Conservation (phyloP, 2,113 vertebrate species). For the Bujurquina vittata region DNA sequence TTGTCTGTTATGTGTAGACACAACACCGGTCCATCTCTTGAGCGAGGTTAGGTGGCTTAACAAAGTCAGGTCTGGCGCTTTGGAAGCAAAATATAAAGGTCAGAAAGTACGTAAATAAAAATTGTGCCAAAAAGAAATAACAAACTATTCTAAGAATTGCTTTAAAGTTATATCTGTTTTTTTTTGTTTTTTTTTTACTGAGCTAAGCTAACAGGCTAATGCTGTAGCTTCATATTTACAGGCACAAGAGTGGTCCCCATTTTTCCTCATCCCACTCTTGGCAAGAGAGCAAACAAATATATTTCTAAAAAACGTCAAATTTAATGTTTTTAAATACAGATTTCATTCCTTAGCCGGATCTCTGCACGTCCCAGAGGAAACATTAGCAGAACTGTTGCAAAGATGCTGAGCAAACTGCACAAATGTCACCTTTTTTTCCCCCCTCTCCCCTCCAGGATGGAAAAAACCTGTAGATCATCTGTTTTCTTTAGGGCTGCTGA, state of each 20-base stretch:
- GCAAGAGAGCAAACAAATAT: neutral
- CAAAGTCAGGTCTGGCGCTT: neutral
- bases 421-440: neutral
- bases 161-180: too few relatives aligned
- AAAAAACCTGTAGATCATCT: conserved; percentile 1
- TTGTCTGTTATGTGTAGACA: neutral
- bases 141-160: too few relatives aligned
- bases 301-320: neutral
- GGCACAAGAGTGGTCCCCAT: neutral
- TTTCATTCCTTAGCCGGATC: neutral
- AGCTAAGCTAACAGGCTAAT: conserved; percentile 9
- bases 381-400: neutral
- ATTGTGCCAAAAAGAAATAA: too few relatives aligned
- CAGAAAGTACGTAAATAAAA: too few relatives aligned
- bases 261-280: neutral
- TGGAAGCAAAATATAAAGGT: neutral
- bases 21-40: neutral
- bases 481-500: conserved; percentile 32
- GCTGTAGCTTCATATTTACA: neutral
- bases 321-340: neutral
- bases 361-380: neutral
- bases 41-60: neutral
- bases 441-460: neutral
- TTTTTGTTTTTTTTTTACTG: neutral
- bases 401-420: neutral